Evolutionary conservation across 1,140 invertebrate species (phyloP).

Genomic region (Amphibalanus amphitrite): DNA sequence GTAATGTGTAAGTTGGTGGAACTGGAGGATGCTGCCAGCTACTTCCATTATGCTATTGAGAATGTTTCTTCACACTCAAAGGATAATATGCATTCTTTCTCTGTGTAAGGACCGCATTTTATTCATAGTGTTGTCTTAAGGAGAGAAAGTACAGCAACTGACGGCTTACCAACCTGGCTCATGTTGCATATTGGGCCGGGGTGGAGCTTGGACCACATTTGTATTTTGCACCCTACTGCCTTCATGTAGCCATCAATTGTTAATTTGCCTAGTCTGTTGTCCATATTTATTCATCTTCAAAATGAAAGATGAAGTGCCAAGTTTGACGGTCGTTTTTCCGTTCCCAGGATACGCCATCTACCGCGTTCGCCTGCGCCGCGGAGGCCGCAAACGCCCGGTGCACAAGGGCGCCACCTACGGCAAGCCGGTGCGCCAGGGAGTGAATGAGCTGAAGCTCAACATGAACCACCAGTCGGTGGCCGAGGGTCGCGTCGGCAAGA

Average conservation of each 20-base stretch:
- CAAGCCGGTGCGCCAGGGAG: conserved; percentile 97
- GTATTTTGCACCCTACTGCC: too few species aligned
- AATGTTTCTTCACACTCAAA: too few species aligned
- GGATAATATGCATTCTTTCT: too few species aligned
- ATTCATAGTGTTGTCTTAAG: not conserved
- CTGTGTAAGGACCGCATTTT: not conserved
- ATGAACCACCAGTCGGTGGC: conserved; percentile 90
- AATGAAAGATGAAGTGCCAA: too few species aligned
- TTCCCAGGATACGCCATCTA: conserved; percentile 84
- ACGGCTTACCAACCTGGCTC: not conserved
- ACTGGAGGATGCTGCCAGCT: too few species aligned
- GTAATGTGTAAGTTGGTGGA: too few species aligned
- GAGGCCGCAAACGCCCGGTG: conserved; percentile 94
- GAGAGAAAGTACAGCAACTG: not conserved
- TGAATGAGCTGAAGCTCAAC: conserved; percentile 92
- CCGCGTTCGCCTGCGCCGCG: conserved; percentile 91
- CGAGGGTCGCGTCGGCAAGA: conserved; percentile 55
- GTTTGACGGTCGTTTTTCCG: too few species aligned
- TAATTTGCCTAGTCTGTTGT: too few species aligned
- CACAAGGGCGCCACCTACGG: conserved; percentile 97
- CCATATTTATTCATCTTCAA: too few species aligned
- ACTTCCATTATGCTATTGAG: too few species aligned
- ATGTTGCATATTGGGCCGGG: not conserved
- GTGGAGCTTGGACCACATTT: not conserved
- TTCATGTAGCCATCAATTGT: too few species aligned